Conservation (phyloP, 2,797 vertebrate species). For the Cheirogaleus major region DNA sequence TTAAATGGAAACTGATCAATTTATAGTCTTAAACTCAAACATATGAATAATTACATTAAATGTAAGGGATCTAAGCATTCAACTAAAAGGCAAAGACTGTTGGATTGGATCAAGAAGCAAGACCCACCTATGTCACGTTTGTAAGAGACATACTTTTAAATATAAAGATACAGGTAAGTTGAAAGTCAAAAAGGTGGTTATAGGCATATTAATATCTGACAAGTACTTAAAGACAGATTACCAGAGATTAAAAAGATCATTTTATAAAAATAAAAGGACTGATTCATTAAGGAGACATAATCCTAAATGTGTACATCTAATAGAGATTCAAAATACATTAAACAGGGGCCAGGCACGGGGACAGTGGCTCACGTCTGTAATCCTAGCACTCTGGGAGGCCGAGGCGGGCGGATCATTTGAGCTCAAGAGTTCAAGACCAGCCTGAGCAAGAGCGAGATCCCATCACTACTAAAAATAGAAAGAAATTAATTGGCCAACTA, state of each 20-base stretch:
- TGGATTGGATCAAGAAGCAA: constrained; percentile 20
- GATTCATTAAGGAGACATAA: background rate
- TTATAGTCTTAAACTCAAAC: background rate
- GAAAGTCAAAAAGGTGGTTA: background rate
- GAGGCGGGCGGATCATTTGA: too few relatives aligned
- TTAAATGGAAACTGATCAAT: background rate
- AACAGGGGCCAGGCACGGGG: background rate
- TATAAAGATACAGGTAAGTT: background rate
- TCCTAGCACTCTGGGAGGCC: too few relatives aligned
- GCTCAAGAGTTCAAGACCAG: too few relatives aligned
- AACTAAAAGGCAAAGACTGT: background rate
- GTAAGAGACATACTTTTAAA: background rate
- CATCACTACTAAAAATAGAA: too few relatives aligned
- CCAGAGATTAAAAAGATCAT: background rate
- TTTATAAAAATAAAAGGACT: background rate
- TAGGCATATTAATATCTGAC: background rate
- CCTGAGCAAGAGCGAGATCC: too few relatives aligned
- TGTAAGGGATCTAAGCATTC: background rate
- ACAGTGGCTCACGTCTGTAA: too few relatives aligned
- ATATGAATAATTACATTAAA: background rate
- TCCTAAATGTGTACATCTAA: background rate
- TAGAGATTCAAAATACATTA: background rate
- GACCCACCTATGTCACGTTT: background rate
- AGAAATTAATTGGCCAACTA: too few relatives aligned
- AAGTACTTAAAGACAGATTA: background rate